Percentiles rank a stretch among this genome's conserved stretches.
phyloP scores from a whole-genome alignment of 2,113 vertebrate species.

The Halcyon senegalensis region DNA sequence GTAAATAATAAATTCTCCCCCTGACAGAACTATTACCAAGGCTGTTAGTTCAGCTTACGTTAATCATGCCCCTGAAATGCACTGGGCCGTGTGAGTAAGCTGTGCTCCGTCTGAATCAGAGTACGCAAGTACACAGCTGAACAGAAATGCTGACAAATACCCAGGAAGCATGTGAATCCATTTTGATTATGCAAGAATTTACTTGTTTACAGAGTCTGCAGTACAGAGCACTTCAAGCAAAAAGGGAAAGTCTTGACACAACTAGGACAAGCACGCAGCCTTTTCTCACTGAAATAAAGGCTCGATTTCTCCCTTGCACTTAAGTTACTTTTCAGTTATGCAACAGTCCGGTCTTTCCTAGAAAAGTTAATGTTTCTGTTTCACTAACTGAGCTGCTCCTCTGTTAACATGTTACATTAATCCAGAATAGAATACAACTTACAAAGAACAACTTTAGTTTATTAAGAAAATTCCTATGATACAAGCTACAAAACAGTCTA shows the following conservation, averaged over 20 bases:
- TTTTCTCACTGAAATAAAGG: not conserved
- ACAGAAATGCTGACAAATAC: not conserved
- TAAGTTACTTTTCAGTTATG: not conserved
- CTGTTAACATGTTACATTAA: not conserved
- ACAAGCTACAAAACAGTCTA: not conserved
- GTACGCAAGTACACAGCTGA: not conserved
- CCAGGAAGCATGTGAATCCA: not conserved
- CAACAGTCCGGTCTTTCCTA: not conserved
- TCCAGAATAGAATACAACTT: not conserved
- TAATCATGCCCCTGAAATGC: not conserved
- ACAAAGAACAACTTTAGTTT: not conserved
- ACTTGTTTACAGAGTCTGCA: not conserved
- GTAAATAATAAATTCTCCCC: not conserved
- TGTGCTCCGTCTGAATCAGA: too few species aligned
- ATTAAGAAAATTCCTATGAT: not conserved
- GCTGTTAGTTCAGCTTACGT: fast-evolving
- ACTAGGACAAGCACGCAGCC: not conserved
- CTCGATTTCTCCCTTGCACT: fast-evolving
- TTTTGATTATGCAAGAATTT: not conserved
- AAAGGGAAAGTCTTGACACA: not conserved
- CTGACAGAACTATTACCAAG: not conserved
- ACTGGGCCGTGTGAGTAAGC: fast-evolving
- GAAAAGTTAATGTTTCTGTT: not conserved
- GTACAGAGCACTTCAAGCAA: not conserved
- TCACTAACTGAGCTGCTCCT: not conserved